Percentiles rank a stretch among this genome's conserved stretches.
Evolutionary conservation across 2,797 vertebrate genomes (phyloP).

Genomic region (Hydrocynus forskahlii): DNA sequence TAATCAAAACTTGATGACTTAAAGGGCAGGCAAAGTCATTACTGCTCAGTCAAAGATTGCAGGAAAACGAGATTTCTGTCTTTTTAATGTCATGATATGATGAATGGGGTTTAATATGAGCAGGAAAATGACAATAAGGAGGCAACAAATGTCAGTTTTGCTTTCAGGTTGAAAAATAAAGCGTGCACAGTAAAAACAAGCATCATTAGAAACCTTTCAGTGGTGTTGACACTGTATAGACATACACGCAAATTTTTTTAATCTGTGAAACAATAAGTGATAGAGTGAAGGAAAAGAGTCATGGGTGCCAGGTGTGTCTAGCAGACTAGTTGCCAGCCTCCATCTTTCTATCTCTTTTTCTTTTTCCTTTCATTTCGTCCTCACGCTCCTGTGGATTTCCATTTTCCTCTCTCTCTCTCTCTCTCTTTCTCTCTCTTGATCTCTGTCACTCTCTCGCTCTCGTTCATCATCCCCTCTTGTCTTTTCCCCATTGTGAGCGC

Average conservation of each 20-base stretch:
- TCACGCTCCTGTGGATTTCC: neutral
- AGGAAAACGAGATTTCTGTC: too few species aligned
- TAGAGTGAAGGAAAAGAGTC: neutral
- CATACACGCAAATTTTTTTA: neutral
- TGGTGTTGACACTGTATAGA: too few species aligned
- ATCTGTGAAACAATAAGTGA: neutral
- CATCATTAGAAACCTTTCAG: too few species aligned
- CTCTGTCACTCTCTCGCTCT: neutral
- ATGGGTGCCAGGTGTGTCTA: neutral
- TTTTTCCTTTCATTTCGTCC: constrained; percentile 1
- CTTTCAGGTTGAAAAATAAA: neutral
- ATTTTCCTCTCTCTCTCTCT: neutral
- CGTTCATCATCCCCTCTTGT: neutral
- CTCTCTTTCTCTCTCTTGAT: neutral
- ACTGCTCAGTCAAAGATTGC: too few species aligned
- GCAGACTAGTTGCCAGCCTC: neutral
- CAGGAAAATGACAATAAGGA: too few species aligned
- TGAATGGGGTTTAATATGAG: too few species aligned
- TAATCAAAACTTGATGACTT: too few species aligned
- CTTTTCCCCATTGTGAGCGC: constrained; percentile 18
- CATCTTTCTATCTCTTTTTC: constrained; percentile 5
- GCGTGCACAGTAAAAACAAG: too few species aligned
- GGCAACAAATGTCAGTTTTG: too few species aligned
- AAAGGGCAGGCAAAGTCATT: too few species aligned
- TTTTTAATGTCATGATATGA: too few species aligned